A percentile compares a stretch with the other conserved stretches of the same genome.
Conservation (phyloP, 1,140 invertebrate genomes). For the Pissodes strobi region DNA sequence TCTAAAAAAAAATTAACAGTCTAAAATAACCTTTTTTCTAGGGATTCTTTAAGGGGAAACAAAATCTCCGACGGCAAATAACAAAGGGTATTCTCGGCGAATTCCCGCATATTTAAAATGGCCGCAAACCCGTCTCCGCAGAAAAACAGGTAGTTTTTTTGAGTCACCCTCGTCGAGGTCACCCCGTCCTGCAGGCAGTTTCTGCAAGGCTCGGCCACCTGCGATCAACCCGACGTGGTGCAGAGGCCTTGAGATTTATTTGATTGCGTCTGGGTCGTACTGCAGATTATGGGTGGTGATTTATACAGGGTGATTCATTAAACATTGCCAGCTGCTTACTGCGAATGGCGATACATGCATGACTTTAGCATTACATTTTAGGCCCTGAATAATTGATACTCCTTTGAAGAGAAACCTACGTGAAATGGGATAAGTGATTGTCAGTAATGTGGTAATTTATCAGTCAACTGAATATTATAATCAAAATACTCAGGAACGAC, state of each 20-base stretch:
- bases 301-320: conserved; percentile 22
- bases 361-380: no score
- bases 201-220: conserved; percentile 15
- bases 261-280: conserved; percentile 12
- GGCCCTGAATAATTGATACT: no score
- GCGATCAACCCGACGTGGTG: conserved; percentile 16
- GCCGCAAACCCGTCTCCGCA: neutral
- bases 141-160: conserved; percentile 30
- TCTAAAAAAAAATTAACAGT: no score
- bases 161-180: conserved; percentile 32
- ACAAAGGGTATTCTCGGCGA: conserved; percentile 9
- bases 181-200: conserved; percentile 26
- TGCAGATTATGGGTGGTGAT: conserved; percentile 16
- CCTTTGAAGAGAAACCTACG: no score
- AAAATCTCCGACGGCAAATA: neutral
- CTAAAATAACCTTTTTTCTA: no score
- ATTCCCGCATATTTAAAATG: conserved; percentile 26
- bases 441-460: no score
- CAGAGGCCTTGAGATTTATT: conserved; percentile 7
- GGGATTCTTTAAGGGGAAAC: neutral
- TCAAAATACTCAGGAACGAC: no score
- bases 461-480: no score
- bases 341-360: no score
- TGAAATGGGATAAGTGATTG: no score
- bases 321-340: no score